Conservation (phyloP, 2,888 invertebrate genomes). For the Arrhopalites spinosus region DNA sequence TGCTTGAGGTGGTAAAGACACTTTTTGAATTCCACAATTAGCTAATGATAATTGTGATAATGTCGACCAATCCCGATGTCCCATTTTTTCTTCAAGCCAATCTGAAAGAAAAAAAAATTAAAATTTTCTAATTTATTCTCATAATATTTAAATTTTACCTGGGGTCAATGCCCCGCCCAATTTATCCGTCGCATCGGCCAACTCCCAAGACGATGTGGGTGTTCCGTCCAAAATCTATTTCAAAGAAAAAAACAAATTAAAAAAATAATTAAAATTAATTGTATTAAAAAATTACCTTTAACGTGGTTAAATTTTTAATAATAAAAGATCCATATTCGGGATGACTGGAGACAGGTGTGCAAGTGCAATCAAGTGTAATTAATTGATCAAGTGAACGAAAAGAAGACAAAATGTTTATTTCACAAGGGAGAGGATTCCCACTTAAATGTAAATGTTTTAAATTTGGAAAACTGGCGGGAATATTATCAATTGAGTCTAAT, state of each 20-base stretch:
- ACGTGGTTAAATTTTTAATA: conserved; percentile 37
- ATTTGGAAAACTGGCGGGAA: conserved; percentile 46
- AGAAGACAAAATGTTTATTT: conserved; percentile 39
- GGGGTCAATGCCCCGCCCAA: conserved; percentile 3
- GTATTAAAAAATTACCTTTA: conserved; percentile 43
- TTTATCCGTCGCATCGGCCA: conserved; percentile 40
- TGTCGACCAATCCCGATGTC: conserved; percentile 46
- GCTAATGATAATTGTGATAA: conserved; percentile 48
- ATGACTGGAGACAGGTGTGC: conserved; percentile 47
- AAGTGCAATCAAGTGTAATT: conserved; percentile 46
- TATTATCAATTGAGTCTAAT: conserved; percentile 44
- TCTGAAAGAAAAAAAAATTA: conserved; percentile 44
- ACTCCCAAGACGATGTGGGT: conserved; percentile 44
- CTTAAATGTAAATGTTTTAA: conserved; percentile 49
- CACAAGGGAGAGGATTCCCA: conserved; percentile 52
- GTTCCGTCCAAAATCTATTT: conserved; percentile 46
- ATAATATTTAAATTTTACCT: background rate
- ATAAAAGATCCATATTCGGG: conserved; percentile 50
- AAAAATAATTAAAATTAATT: no score
- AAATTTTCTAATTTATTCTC: background rate
- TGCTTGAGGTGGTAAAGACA: conserved; percentile 43
- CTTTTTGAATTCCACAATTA: conserved; percentile 48
- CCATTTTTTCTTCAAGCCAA: conserved; percentile 53
- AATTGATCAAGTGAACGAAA: conserved; percentile 41
- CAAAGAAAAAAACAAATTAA: no score